Evolutionary conservation across 2,888 invertebrate genomes (phyloP), one percentile per base, ranked within the genome.

Genomic region (Callosobruchus maculatus): DNA sequence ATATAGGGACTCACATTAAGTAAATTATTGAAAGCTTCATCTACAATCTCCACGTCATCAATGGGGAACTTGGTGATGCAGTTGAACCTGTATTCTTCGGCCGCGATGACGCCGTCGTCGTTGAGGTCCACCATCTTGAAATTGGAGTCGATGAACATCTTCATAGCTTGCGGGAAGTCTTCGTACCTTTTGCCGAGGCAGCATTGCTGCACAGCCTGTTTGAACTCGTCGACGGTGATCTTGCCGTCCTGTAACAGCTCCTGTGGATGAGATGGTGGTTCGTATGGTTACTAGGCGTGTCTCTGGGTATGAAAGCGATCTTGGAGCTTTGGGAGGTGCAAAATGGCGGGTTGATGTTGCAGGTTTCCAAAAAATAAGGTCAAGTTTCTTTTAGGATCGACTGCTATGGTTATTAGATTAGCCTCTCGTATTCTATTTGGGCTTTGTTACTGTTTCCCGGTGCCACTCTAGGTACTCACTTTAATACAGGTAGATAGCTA

Each of bases 161-260:
- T 94, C 93, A 95, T 94, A 3, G 95, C 94, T 86, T 95, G 94
- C 0, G 95, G 95, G 83, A 95, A 95, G 76, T 95, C 93, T 18
- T 91, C 91, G 83, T 94, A 95, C 77, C 91, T 89, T 82, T 92
- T 90, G 3, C 95, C 95, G 22, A 95, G 90, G 83, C 95, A 95
- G 80, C 93, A 93, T 84, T 92, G 93, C 85, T 94, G 92, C 0
- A 95, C 94, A 0, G 95, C 95, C 81, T 90, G 88, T 85, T 95
- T 95, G 88, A 95, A 95, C 84, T 95, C 95, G 0, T 93, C 93
- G 74, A 92, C 92, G 2, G 94, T 92, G 80, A 95, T 94, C 84
- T 92, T 91, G 70, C 95, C 95, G 84, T 95, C 95, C 95, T 95
- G 88, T 75, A 87, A 87, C 79, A 86, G 85, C 83, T 86, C 86